Evolutionary conservation across 53 echinoderm and acorn worm species (phyloP).

Genomic region (Apostichopus leukothele): DNA sequence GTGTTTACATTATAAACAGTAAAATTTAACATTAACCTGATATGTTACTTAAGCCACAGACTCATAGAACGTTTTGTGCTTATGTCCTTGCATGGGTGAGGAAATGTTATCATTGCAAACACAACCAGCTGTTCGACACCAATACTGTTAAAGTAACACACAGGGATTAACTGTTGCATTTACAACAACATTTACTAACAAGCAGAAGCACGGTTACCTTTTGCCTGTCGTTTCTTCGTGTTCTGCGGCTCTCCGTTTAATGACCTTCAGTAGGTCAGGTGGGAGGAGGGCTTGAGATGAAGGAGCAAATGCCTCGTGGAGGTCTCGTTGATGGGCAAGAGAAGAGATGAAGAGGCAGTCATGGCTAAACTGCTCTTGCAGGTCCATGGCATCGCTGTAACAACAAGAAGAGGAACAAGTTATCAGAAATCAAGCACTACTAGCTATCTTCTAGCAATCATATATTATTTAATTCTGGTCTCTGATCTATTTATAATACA

Average conservation of each 20-base stretch:
- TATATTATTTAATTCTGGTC: no score
- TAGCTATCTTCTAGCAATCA: no score
- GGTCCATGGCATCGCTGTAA: slow-evolving; percentile 67
- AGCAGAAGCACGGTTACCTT: slow-evolving; percentile 46
- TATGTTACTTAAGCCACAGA: no score
- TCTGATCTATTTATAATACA: no score
- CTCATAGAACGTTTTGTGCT: no score
- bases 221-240: slow-evolving; percentile 57
- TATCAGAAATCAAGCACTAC: no score
- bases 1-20: no score
- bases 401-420: neutral
- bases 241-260: slow-evolving; percentile 63
- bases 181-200: neutral
- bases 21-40: no score
- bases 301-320: slow-evolving; percentile 67
- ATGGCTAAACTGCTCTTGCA: slow-evolving; percentile 80
- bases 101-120: neutral
- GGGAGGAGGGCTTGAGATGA: slow-evolving; percentile 73
- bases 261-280: slow-evolving; percentile 75
- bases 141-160: neutral
- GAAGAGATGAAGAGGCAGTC: slow-evolving; percentile 68
- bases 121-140: neutral
- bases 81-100: neutral
- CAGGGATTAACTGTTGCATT: neutral
- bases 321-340: slow-evolving; percentile 72